Base-by-base conservation (phyloP, 2,113 vertebrate species). In the Arenaria interpres region DNA sequence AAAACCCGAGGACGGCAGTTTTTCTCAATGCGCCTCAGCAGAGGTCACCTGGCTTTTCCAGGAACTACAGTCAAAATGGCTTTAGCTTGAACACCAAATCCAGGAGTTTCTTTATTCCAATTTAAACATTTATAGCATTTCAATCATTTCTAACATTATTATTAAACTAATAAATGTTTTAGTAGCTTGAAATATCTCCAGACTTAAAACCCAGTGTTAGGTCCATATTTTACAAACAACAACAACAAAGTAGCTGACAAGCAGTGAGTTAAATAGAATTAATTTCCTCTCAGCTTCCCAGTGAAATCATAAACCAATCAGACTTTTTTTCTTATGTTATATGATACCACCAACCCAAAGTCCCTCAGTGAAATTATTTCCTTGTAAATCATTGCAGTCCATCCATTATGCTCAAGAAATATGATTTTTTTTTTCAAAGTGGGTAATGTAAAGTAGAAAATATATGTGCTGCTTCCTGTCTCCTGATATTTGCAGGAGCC, bases 241-340 rank as follows among this genome's bases (percentile, higher is more conserved):
- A 97, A 74, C 86, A 97, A 95, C 79, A 97, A 96, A 92, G 72
- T 71, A 91, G 21, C 30, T 97, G 97, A 96, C 94, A 97, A 91
- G 94, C 39, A 89, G 81, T 71, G 56, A 94, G 89, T 94, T 96
- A 96, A 96, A 94, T 46, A 93, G 81, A 96, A 96, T 96, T 96
- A 95, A 96, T 97, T 96, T 93, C 78, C 74, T 82, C 94, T 94
- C 81, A 79, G 81, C 48, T 95, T 96, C 92, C 91, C 91, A 81
- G 77, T 50, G 85, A 97, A 96, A 92, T 89, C 88, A 91, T 96
- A 96, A 97, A 96, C 67, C 88, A 93, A 94, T 88, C 94, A 92
- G 88, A 87, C 23, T 50, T 95, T 94, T 94, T 77, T 89, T 84
- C 78, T 67, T 8, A 17, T 94, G 78, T 95, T 97, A 96, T 96